Conservation (phyloP, 2,888 invertebrate species). For the Nemotelus nigrinus region DNA sequence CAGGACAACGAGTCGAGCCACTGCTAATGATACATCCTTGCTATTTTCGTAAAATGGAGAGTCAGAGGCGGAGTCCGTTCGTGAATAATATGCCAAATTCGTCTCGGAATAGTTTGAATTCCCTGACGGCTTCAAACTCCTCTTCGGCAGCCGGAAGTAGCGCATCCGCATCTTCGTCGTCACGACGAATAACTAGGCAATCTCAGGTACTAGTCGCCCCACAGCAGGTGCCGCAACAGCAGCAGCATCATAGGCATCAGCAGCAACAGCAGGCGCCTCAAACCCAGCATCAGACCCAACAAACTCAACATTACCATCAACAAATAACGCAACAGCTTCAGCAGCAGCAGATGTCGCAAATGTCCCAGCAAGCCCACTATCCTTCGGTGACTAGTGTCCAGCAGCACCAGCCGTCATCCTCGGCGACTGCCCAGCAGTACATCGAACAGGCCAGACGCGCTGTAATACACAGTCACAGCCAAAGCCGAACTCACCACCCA, state of each 20-base stretch:
- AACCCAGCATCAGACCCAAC: conserved; percentile 59
- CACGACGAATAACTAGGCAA: conserved; percentile 48
- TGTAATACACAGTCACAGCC: conserved; percentile 51
- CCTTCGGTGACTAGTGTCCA: conserved; percentile 55
- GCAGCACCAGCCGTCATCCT: conserved; percentile 56
- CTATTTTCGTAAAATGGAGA: conserved; percentile 87
- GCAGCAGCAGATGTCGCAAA: conserved; percentile 61
- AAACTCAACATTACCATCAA: conserved; percentile 51
- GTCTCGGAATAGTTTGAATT: conserved; percentile 62
- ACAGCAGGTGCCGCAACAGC: conserved; percentile 50
- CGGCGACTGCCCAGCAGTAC: conserved; percentile 52
- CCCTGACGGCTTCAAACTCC: conserved; percentile 49
- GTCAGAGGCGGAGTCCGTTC: conserved; percentile 82
- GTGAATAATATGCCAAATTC: conserved; percentile 82
- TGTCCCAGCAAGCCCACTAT: conserved; percentile 63
- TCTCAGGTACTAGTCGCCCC: conserved; percentile 54
- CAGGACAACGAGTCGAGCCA: conserved; percentile 83
- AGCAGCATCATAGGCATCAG: conserved; percentile 55
- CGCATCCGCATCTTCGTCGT: conserved; percentile 54
- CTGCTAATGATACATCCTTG: conserved; percentile 90
- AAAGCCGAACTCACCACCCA: conserved; percentile 48
- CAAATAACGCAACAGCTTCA: conserved; percentile 56
- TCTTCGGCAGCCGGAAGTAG: conserved; percentile 51
- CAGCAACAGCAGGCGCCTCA: conserved; percentile 60
- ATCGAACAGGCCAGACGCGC: conserved; percentile 52